phyloP scores from a whole-genome alignment of 2,113 vertebrate species.

The Hemiscyllium ocellatum region DNA sequence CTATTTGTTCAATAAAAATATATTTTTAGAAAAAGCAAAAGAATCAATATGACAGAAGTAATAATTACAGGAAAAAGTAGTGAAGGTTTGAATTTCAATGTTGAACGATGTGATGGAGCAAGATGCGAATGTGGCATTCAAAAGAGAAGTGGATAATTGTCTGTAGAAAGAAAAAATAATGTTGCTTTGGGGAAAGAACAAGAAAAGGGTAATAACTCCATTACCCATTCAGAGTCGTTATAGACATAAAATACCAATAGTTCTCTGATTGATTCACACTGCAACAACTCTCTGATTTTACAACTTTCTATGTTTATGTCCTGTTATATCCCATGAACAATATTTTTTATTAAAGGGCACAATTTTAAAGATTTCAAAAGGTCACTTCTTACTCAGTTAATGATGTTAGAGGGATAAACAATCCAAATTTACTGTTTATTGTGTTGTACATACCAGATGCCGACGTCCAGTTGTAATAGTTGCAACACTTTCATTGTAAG shows the following conservation, averaged over 20 bases:
- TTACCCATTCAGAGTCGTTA: neutral
- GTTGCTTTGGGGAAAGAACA: neutral
- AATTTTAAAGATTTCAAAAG: neutral
- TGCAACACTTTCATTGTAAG: conserved; percentile 11
- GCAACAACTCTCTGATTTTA: too few species aligned
- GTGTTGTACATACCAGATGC: neutral
- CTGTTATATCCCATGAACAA: neutral
- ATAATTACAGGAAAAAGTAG: neutral
- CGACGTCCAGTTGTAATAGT: neutral
- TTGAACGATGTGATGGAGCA: neutral
- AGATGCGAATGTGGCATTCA: neutral
- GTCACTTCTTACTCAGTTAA: neutral
- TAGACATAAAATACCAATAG: neutral
- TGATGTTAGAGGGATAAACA: neutral
- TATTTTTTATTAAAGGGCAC: neutral
- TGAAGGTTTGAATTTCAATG: neutral
- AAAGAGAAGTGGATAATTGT: neutral
- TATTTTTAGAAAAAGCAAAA: neutral
- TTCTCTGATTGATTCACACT: neutral
- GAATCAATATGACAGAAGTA: neutral
- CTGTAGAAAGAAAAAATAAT: neutral
- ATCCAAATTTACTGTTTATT: neutral
- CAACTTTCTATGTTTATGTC: too few species aligned
- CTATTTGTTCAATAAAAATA: too few species aligned
- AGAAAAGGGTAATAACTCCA: neutral